Evolutionary conservation across 2,113 vertebrate genomes (phyloP), one percentile per base, ranked within the genome.

Genomic region (Prionailurus viverrinus): DNA sequence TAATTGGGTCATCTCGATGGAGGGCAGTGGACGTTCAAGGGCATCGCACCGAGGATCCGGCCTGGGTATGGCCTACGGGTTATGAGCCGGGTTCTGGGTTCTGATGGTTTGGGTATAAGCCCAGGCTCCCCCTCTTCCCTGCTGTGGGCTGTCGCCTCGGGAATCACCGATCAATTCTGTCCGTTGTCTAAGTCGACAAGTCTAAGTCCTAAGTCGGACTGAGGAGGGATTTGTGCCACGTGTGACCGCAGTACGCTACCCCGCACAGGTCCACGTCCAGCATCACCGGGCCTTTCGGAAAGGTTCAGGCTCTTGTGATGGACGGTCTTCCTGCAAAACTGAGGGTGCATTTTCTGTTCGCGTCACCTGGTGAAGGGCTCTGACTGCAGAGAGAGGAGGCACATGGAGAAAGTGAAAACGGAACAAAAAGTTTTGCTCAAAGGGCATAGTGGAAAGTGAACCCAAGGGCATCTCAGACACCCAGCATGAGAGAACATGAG

Each of bases 31-130:
- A 16, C 45, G 12, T 33, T 81, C 16, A 21, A 36, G 16, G 1
- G 9, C 3, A 5, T 19, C 16, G 5, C 3, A 1, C 1, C 0
- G 18, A 7, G 25, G 29, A 73, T 0, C 27, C 4, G 31, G 9
- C 11, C 45, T 14, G 21, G 13, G 51, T 7, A 1, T 12, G 19
- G 23, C 31, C 31, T 23, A 3, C 23, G 13, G 48, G 33, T 5
- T 29, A 19, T 4, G 13, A 66, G 29, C 36, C 27, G 13, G 36
- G 19, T 14, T 48, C 21, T 16, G 39, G 7, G 18, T 3, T 58
- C 55, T 0, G 31, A 29, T 27, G 51, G 39, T 16, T 4, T 21
- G 36, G 4, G 27, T 15, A 7, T 18, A 80, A 48, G 48, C 4
- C 33, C 25, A 5, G 39, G 14, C 19, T 21, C 63, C 27, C 33